phyloP scores from a whole-genome alignment of 2,797 vertebrate genomes.

The Pseudochirops cupreus region DNA sequence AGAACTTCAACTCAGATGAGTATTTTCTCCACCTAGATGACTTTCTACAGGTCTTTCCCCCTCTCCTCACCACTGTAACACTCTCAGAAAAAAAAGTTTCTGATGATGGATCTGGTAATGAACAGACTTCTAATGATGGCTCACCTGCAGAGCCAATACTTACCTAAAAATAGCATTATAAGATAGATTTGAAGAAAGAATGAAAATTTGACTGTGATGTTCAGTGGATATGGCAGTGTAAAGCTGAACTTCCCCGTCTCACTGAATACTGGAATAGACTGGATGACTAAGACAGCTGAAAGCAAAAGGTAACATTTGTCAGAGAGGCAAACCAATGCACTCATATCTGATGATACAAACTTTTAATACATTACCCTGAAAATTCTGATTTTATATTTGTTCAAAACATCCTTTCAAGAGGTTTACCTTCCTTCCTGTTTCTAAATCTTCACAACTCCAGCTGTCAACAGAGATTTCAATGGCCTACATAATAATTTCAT shows the following conservation, averaged over 20 bases:
- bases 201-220: constrained; percentile 92
- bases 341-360: not conserved
- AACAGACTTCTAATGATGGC: constrained; percentile 18
- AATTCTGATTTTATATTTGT: not conserved
- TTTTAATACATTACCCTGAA: not conserved
- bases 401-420: not conserved
- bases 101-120: not conserved
- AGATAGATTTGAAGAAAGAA: constrained; percentile 92
- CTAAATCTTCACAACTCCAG: not conserved
- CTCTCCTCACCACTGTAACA: not conserved
- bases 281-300: constrained; percentile 92
- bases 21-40: not conserved
- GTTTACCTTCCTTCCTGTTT: not conserved
- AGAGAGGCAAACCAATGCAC: constrained; percentile 29
- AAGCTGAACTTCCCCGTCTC: constrained; percentile 93
- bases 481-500: not conserved
- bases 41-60: not conserved
- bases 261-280: constrained; percentile 94
- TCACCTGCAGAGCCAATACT: constrained; percentile 79
- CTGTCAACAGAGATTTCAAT: not conserved
- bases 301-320: constrained; percentile 68
- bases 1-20: not conserved
- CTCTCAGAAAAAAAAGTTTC: not conserved
- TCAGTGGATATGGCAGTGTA: constrained; percentile 90
- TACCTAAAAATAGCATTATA: constrained; percentile 93